phyloP scores from a whole-genome alignment of 2,113 vertebrate species.

The Cercopithecus mona region DNA sequence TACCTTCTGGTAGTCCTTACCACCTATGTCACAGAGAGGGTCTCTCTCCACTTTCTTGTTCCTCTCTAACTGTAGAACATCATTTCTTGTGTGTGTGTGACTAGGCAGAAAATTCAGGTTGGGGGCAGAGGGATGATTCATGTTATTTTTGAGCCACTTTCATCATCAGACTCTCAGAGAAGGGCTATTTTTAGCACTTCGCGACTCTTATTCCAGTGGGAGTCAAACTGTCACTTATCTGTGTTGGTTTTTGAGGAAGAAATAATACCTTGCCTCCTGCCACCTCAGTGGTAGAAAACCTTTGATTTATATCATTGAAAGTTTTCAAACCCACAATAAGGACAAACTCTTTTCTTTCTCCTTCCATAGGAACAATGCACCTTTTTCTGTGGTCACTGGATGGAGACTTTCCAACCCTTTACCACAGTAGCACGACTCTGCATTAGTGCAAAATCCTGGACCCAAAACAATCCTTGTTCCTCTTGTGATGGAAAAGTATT shows the following conservation, averaged over 20 bases:
- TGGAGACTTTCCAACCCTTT: neutral
- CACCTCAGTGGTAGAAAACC: neutral
- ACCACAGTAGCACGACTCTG: rapidly evolving
- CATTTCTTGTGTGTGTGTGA: too few species aligned
- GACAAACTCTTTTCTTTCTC: neutral
- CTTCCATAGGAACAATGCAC: neutral
- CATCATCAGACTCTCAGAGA: neutral
- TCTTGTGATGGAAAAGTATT: neutral
- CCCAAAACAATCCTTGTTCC: neutral
- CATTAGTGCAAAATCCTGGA: neutral
- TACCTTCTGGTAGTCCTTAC: too few species aligned
- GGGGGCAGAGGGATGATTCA: too few species aligned
- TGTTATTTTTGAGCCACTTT: neutral
- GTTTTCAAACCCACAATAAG: neutral
- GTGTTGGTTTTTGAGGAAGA: neutral
- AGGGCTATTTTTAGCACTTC: neutral
- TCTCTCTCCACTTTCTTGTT: too few species aligned
- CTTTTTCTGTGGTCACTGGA: neutral
- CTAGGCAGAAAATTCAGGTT: too few species aligned
- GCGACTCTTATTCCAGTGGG: neutral
- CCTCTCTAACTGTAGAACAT: too few species aligned
- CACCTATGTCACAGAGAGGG: too few species aligned
- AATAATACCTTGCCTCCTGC: neutral
- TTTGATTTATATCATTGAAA: neutral
- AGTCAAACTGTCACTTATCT: neutral